These are phyloP conservation scores for Chymomyza caudatula DNA, from an alignment of 2,888 invertebrate genomes.

Conservation along the genomic window DNA sequence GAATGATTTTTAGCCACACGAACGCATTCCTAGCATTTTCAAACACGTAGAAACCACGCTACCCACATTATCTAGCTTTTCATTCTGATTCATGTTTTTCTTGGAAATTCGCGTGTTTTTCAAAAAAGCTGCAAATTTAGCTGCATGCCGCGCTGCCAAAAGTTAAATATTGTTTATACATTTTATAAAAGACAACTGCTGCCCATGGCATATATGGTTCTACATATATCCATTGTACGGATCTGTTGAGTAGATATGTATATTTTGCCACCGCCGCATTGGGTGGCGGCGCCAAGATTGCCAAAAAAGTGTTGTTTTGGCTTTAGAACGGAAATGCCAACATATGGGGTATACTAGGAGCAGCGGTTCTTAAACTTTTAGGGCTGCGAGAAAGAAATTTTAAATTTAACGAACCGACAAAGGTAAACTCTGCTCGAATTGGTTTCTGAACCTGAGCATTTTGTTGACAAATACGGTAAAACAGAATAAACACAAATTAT, in stretches of 20 bases:
- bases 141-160: too few species aligned
- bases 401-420: too few species aligned
- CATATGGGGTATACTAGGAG: constrained; percentile 23
- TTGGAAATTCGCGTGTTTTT: constrained; percentile 47
- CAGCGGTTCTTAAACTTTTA: not conserved
- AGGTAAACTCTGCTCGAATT: too few species aligned
- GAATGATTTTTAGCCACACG: constrained; percentile 44
- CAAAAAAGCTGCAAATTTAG: constrained; percentile 13
- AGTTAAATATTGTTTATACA: constrained; percentile 37
- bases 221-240: not conserved
- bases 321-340: constrained; percentile 60
- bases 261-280: constrained; percentile 10
- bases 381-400: too few species aligned
- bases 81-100: constrained; percentile 41
- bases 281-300: constrained; percentile 47
- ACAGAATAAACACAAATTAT: too few species aligned
- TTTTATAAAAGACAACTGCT: constrained; percentile 4
- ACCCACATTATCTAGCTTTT: not conserved
- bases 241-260: not conserved
- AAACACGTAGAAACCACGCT: constrained; percentile 9
- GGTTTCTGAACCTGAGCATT: too few species aligned
- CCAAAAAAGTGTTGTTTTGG: constrained; percentile 28
- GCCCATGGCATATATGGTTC: constrained; percentile 14
- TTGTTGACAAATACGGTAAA: too few species aligned
- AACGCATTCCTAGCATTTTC: constrained; percentile 38